A percentile compares a stretch with the other conserved stretches of the same genome.
phyloP scores from a whole-genome alignment of 1,140 invertebrate species.

The Calliphora vicina region DNA sequence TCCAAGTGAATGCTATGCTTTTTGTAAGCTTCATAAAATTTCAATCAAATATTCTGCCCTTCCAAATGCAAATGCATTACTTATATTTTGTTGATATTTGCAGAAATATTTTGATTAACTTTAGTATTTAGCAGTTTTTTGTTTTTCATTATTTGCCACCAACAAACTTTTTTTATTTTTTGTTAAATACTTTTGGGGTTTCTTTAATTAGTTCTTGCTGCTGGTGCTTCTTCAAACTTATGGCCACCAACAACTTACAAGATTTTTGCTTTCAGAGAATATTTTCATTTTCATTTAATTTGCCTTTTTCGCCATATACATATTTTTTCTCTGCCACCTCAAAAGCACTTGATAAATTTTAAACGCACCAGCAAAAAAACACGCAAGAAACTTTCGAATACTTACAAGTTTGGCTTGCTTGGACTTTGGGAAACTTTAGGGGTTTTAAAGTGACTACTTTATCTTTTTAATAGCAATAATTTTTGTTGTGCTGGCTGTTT shows the following conservation, averaged over 20 bases:
- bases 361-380: neutral
- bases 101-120: neutral
- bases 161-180: neutral
- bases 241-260: neutral
- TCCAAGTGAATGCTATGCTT: neutral
- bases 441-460: slow-evolving; percentile 4
- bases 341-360: slow-evolving; percentile 7
- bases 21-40: neutral
- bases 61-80: neutral
- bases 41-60: neutral
- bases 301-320: neutral
- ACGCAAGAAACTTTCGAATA: neutral
- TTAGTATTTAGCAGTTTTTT: neutral
- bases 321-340: neutral
- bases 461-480: neutral
- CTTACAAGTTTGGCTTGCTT: neutral
- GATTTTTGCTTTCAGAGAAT: neutral
- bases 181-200: neutral
- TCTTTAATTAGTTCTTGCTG: slow-evolving; percentile 11
- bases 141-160: neutral
- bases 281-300: neutral
- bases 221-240: neutral
- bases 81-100: neutral
- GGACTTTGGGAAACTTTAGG: neutral
- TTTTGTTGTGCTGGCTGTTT: neutral